Conservation (phyloP, 2,888 invertebrate genomes). For the Capitulum mitella region DNA sequence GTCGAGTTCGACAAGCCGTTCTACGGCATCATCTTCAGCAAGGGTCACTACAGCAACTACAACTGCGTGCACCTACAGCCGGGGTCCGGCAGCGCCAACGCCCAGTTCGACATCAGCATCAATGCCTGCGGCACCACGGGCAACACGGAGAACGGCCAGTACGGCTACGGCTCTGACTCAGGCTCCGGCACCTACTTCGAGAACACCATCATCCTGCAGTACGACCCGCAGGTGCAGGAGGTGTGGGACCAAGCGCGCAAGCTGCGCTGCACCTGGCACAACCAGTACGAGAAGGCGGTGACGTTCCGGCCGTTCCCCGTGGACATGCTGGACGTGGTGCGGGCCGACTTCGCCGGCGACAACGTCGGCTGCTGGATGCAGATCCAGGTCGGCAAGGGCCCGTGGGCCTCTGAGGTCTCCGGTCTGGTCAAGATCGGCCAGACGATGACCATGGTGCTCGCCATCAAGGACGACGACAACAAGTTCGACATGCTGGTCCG, state of each 20-base stretch:
- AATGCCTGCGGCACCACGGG: constrained; percentile 88
- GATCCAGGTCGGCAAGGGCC: constrained; percentile 91
- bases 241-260: constrained; percentile 93
- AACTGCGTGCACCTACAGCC: constrained; percentile 87
- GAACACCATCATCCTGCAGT: constrained; percentile 87
- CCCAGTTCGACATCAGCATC: constrained; percentile 83
- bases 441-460: constrained; percentile 94
- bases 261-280: constrained; percentile 88
- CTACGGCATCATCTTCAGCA: constrained; percentile 90
- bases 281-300: constrained; percentile 89
- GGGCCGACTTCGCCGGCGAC: constrained; percentile 89
- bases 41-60: constrained; percentile 86
- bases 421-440: constrained; percentile 93
- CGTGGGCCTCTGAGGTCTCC: constrained; percentile 94
- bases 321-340: constrained; percentile 88
- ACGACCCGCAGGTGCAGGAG: constrained; percentile 88
- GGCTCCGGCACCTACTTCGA: constrained; percentile 89
- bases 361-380: constrained; percentile 98
- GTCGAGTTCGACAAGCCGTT: constrained; percentile 91
- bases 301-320: constrained; percentile 91
- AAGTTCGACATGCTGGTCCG: constrained; percentile 92
- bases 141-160: constrained; percentile 80
- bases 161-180: constrained; percentile 73
- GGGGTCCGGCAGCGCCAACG: constrained; percentile 73
- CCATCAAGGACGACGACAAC: constrained; percentile 90